Conservation (phyloP, 2,797 vertebrate species). For the Masticophis lateralis region DNA sequence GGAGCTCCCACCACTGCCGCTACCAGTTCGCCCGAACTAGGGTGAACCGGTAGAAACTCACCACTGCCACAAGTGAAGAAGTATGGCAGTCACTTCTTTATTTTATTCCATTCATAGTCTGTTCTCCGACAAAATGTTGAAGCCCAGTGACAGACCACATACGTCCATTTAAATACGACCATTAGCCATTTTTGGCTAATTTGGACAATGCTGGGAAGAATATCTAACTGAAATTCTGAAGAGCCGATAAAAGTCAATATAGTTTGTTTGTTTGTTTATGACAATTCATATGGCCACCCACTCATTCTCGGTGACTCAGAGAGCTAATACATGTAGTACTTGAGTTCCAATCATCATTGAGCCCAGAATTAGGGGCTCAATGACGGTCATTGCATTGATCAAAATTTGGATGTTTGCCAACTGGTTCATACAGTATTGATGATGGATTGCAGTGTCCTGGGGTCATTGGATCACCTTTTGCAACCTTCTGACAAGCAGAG, state of each 20-base stretch:
- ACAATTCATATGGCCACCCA: neutral
- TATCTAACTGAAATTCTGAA: neutral
- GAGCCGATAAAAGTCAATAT: neutral
- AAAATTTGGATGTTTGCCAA: too few species aligned
- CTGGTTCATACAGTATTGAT: too few species aligned
- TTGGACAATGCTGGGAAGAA: neutral
- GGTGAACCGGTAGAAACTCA: too few species aligned
- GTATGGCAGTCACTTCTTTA: neutral
- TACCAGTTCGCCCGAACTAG: too few species aligned
- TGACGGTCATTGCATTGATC: neutral
- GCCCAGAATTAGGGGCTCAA: neutral
- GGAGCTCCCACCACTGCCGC: too few species aligned
- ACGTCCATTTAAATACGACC: too few species aligned
- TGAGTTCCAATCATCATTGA: too few species aligned
- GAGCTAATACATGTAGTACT: neutral
- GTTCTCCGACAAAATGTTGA: neutral
- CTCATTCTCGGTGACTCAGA: neutral
- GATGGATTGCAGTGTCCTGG: too few species aligned
- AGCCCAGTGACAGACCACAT: neutral
- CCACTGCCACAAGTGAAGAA: neutral
- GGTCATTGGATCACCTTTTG: neutral
- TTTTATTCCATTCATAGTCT: neutral
- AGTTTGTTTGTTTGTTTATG: neutral
- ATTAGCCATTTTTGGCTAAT: too few species aligned
- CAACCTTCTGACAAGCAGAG: neutral